A percentile compares a stretch with the other conserved stretches of the same genome.
Conservation (phyloP, 2,113 vertebrate genomes). For the Dryoscopus gambensis region DNA sequence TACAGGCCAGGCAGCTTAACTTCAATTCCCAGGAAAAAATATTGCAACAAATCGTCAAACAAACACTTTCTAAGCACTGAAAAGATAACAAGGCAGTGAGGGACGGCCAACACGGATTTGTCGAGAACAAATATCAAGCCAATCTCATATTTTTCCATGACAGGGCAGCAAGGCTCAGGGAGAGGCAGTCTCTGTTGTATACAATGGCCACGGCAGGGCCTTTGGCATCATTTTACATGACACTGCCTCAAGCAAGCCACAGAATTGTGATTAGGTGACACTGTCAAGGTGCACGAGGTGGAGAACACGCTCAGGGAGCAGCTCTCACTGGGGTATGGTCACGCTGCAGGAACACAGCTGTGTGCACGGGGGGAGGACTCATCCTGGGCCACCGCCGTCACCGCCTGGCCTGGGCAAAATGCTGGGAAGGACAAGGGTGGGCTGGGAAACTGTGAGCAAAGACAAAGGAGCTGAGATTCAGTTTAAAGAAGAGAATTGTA, state of each 20-base stretch:
- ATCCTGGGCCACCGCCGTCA: neutral
- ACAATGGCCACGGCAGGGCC: neutral
- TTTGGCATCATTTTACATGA: neutral
- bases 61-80: neutral
- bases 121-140: neutral
- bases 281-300: rapidly evolving
- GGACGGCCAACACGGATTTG: neutral
- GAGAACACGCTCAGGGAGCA: neutral
- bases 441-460: neutral
- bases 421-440: neutral
- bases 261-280: neutral
- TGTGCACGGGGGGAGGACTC: neutral
- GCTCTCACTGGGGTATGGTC: neutral
- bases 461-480: neutral
- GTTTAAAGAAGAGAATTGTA: neutral
- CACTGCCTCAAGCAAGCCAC: neutral
- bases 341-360: neutral
- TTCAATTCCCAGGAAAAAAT: constrained; percentile 22
- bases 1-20: constrained; percentile 16
- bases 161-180: neutral
- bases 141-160: neutral
- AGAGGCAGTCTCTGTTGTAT: neutral
- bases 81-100: neutral
- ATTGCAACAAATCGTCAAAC: neutral
- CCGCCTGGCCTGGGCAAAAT: rapidly evolving